Percentiles rank a stretch among this genome's conserved stretches.
Conservation (phyloP, 2,797 vertebrate genomes). For the Coregonus sp. region DNA sequence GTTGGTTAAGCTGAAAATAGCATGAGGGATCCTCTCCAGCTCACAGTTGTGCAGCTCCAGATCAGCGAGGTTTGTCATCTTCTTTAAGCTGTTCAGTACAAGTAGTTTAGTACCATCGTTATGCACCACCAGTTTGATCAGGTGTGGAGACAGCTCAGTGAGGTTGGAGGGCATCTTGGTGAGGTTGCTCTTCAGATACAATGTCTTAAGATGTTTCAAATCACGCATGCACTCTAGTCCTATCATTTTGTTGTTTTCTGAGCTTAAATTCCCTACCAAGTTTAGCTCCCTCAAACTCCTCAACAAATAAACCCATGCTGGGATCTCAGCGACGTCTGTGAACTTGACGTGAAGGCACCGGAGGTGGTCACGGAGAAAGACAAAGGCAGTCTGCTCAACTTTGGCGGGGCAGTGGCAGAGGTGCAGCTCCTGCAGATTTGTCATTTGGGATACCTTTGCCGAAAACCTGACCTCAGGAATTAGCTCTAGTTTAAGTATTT, state of each 20-base stretch:
- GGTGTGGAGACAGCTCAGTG: constrained; percentile 92
- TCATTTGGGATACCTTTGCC: constrained; percentile 96
- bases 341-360: constrained; percentile 96
- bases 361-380: constrained; percentile 93
- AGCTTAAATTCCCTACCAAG: constrained; percentile 91
- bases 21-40: constrained; percentile 93
- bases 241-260: constrained; percentile 98
- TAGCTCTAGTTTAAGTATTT: constrained; percentile 92
- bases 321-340: constrained; percentile 95
- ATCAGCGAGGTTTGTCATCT: constrained; percentile 92
- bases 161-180: constrained; percentile 97
- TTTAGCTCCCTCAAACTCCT: constrained; percentile 92
- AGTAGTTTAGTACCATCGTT: constrained; percentile 95
- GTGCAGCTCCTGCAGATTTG: constrained; percentile 91
- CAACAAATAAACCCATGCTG: constrained; percentile 93
- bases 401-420: constrained; percentile 94
- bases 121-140: constrained; percentile 89
- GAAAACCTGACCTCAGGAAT: constrained; percentile 95
- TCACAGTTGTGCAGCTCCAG: constrained; percentile 93
- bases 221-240: constrained; percentile 94
- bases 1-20: constrained; percentile 95
- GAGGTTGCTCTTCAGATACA: constrained; percentile 95
- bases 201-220: constrained; percentile 87
- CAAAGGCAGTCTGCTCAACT: constrained; percentile 94
- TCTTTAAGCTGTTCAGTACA: constrained; percentile 96